These are phyloP conservation scores for Meteorus cinctellus DNA, from an alignment of 2,888 invertebrate genomes.

Conservation along the genomic window DNA sequence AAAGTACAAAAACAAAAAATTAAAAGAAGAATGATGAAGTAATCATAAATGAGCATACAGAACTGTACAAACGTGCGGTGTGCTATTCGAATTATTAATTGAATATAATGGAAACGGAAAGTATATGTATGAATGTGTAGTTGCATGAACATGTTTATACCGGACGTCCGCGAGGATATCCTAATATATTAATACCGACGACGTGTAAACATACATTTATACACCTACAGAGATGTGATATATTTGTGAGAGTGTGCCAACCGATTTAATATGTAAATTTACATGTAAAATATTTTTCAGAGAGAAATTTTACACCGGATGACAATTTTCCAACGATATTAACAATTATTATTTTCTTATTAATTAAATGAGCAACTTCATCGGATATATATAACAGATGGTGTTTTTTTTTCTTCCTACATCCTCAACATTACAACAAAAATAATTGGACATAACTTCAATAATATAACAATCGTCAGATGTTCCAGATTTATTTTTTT, in stretches of 20 bases:
- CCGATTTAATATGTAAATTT: background rate
- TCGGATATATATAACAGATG: too few species aligned
- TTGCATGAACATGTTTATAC: slow-evolving; percentile 28
- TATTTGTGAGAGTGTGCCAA: background rate
- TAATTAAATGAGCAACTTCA: too few species aligned
- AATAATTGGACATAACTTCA: too few species aligned
- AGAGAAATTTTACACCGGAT: too few species aligned
- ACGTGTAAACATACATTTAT: background rate
- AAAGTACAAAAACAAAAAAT: background rate
- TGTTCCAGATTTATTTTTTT: too few species aligned
- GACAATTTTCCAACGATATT: too few species aligned
- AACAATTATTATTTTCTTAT: too few species aligned
- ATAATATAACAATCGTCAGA: too few species aligned
- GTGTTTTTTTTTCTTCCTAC: too few species aligned
- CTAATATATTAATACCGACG: background rate
- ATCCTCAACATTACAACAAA: too few species aligned
- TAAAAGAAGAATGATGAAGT: background rate
- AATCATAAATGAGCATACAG: slow-evolving; percentile 12
- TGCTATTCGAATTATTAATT: slow-evolving; percentile 59
- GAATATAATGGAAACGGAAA: slow-evolving; percentile 51
- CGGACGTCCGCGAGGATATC: slow-evolving; percentile 52
- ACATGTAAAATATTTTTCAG: too few species aligned
- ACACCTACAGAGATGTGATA: background rate
- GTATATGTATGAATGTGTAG: slow-evolving; percentile 53
- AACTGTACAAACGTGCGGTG: slow-evolving; percentile 44